These are phyloP conservation scores for Anoura caudifer DNA, from an alignment of 2,113 vertebrate genomes.

Conservation along the genomic window DNA sequence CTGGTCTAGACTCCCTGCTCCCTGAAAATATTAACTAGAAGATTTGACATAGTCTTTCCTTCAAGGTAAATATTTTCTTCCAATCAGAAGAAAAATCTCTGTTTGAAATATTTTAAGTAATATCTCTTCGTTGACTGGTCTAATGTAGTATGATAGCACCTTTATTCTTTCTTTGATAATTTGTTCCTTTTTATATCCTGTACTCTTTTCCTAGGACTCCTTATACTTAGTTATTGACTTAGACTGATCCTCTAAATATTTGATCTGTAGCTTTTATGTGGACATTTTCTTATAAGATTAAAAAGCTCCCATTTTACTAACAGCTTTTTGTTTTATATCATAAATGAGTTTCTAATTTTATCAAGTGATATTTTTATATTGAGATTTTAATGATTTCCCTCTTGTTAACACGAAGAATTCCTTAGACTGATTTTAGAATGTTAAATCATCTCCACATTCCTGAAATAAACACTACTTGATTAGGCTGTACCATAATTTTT, in stretches of 20 bases:
- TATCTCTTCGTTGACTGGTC: not conserved
- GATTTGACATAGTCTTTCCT: not conserved
- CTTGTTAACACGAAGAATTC: not conserved
- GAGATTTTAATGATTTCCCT: not conserved
- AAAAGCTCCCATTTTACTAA: not conserved
- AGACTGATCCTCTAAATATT: not conserved
- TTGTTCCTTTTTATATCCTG: not conserved
- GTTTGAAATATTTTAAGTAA: not conserved
- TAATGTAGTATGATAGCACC: not conserved
- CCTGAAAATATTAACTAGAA: not conserved
- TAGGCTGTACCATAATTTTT: not conserved
- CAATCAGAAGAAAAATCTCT: not conserved
- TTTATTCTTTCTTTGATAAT: constrained; percentile 16
- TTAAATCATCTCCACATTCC: not conserved
- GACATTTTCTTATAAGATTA: not conserved
- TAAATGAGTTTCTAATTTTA: constrained; percentile 5
- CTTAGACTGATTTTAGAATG: not conserved
- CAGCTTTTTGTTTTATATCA: not conserved
- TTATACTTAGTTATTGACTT: not conserved
- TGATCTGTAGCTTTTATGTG: not conserved
- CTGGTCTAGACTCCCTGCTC: not conserved
- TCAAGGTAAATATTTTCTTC: not conserved
- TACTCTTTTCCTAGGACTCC: not conserved
- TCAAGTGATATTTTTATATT: not conserved
- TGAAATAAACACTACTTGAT: constrained; percentile 1